Percentiles rank a stretch among this genome's conserved stretches.
Conservation (phyloP, 2,113 vertebrate genomes). For the Toxotes jaculatrix region DNA sequence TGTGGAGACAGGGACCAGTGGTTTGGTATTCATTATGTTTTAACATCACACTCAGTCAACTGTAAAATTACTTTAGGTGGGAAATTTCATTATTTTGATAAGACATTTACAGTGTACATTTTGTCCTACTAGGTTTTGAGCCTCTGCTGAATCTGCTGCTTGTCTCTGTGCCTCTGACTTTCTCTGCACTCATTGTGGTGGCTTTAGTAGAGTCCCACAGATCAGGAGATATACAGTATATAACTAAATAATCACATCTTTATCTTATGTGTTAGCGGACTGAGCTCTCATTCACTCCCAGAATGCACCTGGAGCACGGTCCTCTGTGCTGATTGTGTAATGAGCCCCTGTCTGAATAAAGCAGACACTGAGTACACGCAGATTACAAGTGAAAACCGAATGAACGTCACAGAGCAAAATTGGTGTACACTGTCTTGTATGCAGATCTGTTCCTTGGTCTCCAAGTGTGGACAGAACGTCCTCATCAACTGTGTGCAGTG, state of each 20-base stretch:
- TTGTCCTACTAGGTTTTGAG: neutral
- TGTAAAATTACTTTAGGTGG: neutral
- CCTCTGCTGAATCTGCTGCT: neutral
- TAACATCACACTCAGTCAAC: neutral
- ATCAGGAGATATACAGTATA: neutral
- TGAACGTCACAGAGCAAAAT: neutral
- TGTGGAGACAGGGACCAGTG: neutral
- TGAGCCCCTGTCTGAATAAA: conserved; percentile 24
- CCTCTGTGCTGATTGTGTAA: neutral
- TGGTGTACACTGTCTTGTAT: neutral
- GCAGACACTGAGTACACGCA: conserved; percentile 6
- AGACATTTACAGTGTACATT: neutral
- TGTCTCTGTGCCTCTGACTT: neutral
- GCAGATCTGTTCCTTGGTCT: neutral
- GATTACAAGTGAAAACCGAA: conserved; percentile 9
- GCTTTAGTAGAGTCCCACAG: neutral
- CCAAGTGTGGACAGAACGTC: neutral
- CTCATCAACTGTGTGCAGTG: conserved; percentile 28
- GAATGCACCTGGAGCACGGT: conserved; percentile 11
- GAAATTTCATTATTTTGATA: neutral
- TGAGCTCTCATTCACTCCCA: conserved; percentile 6
- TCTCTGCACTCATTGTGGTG: neutral
- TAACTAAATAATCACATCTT: neutral
- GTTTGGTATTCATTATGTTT: neutral
- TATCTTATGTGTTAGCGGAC: neutral